Conservation (phyloP, 2,113 vertebrate species). For the Passer montanus region DNA sequence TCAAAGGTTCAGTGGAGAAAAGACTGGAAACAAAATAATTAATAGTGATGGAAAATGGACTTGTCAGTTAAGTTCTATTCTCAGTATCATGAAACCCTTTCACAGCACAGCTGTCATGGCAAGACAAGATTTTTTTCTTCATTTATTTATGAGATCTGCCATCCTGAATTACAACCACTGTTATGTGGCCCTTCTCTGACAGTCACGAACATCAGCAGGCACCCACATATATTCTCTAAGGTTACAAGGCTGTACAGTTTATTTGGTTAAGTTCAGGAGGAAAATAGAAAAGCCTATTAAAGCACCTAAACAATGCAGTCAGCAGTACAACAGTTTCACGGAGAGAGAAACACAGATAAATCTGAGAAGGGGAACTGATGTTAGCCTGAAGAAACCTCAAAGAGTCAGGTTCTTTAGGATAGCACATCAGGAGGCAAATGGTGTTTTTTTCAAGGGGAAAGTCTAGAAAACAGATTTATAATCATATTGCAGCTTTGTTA, state of each 20-base stretch:
- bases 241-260: neutral
- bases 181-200: neutral
- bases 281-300: neutral
- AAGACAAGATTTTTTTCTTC: conserved; percentile 20
- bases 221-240: neutral
- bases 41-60: conserved; percentile 39
- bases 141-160: conserved; percentile 56
- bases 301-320: neutral
- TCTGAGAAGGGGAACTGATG: neutral
- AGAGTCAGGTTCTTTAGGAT: neutral
- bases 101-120: conserved; percentile 32
- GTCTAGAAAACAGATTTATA: neutral
- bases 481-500: neutral
- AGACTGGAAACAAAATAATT: conserved; percentile 43
- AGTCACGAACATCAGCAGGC: neutral
- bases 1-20: neutral
- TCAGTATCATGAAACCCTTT: conserved; percentile 22
- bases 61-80: conserved; percentile 39
- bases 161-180: neutral
- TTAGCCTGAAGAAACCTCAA: neutral
- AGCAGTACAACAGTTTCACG: neutral
- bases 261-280: neutral
- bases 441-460: neutral
- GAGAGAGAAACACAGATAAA: neutral
- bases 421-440: neutral